phyloP scores from a whole-genome alignment of 1,140 invertebrate species.

The Drosophila asahinai region DNA sequence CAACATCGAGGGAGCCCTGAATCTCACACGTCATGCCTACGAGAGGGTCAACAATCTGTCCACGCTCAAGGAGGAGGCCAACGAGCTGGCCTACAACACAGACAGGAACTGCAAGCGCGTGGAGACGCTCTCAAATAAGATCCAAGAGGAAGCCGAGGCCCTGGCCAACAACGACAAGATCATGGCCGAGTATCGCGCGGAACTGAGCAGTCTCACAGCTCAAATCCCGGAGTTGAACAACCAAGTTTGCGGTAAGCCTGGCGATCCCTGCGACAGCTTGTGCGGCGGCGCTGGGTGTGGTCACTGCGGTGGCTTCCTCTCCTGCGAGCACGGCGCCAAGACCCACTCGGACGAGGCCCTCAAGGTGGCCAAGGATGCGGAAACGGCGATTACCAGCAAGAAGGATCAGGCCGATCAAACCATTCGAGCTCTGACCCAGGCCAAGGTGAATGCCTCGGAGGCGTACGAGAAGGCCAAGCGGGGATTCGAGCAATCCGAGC shows the following conservation, averaged over 20 bases:
- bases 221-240: constrained; percentile 94
- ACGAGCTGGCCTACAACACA: constrained; percentile 90
- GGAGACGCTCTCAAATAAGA: constrained; percentile 91
- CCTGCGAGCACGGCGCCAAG: constrained; percentile 95
- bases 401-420: constrained; percentile 90
- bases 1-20: constrained; percentile 97
- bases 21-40: constrained; percentile 93
- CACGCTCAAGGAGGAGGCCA: constrained; percentile 89
- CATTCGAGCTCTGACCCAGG: constrained; percentile 86
- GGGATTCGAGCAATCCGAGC: constrained; percentile 85
- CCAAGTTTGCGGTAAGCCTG: constrained; percentile 94
- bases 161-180: constrained; percentile 90
- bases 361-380: constrained; percentile 93
- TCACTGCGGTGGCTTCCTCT: constrained; percentile 93
- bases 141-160: constrained; percentile 89
- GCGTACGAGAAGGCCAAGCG: constrained; percentile 86
- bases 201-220: constrained; percentile 89
- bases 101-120: constrained; percentile 93
- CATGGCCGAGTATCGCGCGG: constrained; percentile 88
- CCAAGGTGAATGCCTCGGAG: constrained; percentile 86
- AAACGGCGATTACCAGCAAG: constrained; percentile 91
- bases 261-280: constrained; percentile 93
- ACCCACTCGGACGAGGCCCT: constrained; percentile 94
- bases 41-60: constrained; percentile 86
- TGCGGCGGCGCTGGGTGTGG: constrained; percentile 98